These are phyloP conservation scores for Odontomyia ornata DNA, from an alignment of 2,888 invertebrate species.

Conservation along the genomic window DNA sequence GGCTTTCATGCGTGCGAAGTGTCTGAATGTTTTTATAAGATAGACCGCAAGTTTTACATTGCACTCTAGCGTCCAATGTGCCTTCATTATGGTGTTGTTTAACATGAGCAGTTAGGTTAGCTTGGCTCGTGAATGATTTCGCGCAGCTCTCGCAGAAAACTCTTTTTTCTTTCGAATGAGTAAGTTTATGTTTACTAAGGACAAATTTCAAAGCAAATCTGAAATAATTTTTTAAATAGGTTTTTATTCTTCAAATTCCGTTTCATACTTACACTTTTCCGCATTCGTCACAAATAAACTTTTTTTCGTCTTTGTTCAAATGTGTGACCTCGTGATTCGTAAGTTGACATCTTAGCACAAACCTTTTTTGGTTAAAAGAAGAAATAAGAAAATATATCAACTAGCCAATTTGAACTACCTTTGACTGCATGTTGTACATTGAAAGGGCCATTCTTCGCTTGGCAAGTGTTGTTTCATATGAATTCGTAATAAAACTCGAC, in stretches of 20 bases:
- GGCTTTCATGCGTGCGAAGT: constrained; percentile 48
- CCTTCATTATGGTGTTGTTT: constrained; percentile 32
- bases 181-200: constrained; percentile 48
- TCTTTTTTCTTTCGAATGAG: constrained; percentile 47
- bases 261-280: constrained; percentile 49
- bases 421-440: constrained; percentile 49
- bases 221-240: not conserved
- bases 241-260: not conserved
- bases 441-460: constrained; percentile 47
- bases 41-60: constrained; percentile 48
- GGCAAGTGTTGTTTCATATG: constrained; percentile 52
- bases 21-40: constrained; percentile 51
- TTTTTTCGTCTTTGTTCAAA: constrained; percentile 48
- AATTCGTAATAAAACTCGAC: constrained; percentile 47
- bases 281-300: constrained; percentile 50
- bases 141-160: constrained; percentile 51
- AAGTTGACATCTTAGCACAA: constrained; percentile 50
- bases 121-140: constrained; percentile 47
- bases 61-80: constrained; percentile 42
- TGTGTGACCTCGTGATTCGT: constrained; percentile 50
- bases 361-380: constrained; percentile 37
- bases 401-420: constrained; percentile 29
- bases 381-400: no score
- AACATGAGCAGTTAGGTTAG: constrained; percentile 46
- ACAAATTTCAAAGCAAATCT: constrained; percentile 51